Percentiles rank a stretch among this genome's conserved stretches.
These are phyloP conservation scores for Eulithis prunata DNA, from an alignment of 2,888 invertebrate species.

Conservation along the genomic window DNA sequence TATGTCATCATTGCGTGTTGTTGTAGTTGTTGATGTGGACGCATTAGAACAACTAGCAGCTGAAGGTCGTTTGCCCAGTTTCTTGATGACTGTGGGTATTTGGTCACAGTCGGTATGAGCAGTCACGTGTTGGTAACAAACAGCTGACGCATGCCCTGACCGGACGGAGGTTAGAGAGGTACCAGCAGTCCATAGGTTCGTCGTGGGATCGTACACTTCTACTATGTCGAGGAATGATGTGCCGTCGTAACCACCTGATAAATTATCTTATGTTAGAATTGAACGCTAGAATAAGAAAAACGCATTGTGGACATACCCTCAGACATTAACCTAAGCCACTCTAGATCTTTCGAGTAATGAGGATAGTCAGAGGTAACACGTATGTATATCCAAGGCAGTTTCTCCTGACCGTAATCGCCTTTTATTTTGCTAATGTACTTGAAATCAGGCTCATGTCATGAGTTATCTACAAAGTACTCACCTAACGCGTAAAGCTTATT, in stretches of 20 bases:
- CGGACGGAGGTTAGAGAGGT: conserved; percentile 92
- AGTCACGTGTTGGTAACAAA: conserved; percentile 91
- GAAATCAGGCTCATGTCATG: too few relatives aligned
- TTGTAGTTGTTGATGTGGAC: conserved; percentile 34
- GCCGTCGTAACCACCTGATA: conserved; percentile 95
- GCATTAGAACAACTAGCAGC: conserved; percentile 38
- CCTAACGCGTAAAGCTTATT: conserved; percentile 95
- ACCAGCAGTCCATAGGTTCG: conserved; percentile 90
- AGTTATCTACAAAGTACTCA: conserved; percentile 51
- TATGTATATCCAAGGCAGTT: too few relatives aligned
- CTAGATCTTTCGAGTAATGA: too few relatives aligned
- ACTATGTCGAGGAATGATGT: conserved; percentile 92
- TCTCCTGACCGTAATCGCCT: too few relatives aligned
- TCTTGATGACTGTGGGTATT: conserved; percentile 50
- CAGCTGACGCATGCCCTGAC: conserved; percentile 96
- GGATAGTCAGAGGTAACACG: too few relatives aligned
- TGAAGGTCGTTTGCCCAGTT: conserved; percentile 50
- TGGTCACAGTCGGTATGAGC: conserved; percentile 53
- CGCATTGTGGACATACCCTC: too few relatives aligned
- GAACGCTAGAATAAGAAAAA: too few relatives aligned
- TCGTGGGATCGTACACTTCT: conserved; percentile 93
- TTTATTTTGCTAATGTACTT: too few relatives aligned
- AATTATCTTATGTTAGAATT: too few relatives aligned
- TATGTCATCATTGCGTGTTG: conserved; percentile 59
- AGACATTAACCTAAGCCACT: too few relatives aligned